phyloP scores from a whole-genome alignment of 2,797 vertebrate genomes.

The Knipowitschia caucasica region DNA sequence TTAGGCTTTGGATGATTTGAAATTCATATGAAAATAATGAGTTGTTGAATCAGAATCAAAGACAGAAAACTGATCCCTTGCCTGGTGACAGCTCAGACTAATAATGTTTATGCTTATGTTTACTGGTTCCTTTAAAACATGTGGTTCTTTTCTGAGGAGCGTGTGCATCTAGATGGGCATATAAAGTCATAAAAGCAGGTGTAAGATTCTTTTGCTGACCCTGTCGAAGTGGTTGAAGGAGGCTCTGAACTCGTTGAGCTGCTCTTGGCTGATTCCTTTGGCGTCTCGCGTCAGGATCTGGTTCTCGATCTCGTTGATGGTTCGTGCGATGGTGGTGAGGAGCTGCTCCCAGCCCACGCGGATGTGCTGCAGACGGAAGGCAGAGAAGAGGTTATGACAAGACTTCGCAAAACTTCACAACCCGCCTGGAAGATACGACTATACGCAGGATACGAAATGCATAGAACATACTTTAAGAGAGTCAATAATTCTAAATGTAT shows the following conservation, averaged over 20 bases:
- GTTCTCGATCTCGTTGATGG: conserved; percentile 97
- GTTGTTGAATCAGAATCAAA: too few species aligned
- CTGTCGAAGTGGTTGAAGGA: conserved; percentile 99
- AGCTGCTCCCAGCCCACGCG: conserved; percentile 98
- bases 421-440: neutral
- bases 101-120: too few species aligned
- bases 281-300: conserved; percentile 95
- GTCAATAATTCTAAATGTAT: neutral
- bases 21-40: too few species aligned
- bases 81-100: too few species aligned
- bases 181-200: conserved; percentile 5
- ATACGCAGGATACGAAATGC: neutral
- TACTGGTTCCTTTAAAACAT: neutral
- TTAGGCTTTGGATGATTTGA: too few species aligned
- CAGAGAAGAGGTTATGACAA: neutral
- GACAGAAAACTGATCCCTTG: too few species aligned
- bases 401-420: neutral
- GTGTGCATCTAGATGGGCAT: neutral
- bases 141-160: neutral
- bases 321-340: conserved; percentile 95
- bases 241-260: conserved; percentile 95
- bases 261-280: conserved; percentile 97
- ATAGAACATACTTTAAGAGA: too few species aligned
- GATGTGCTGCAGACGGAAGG: conserved; percentile 81
- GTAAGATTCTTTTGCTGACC: conserved; percentile 75